phyloP scores from a whole-genome alignment of 2,888 invertebrate genomes.

The Leucophenga montana region DNA sequence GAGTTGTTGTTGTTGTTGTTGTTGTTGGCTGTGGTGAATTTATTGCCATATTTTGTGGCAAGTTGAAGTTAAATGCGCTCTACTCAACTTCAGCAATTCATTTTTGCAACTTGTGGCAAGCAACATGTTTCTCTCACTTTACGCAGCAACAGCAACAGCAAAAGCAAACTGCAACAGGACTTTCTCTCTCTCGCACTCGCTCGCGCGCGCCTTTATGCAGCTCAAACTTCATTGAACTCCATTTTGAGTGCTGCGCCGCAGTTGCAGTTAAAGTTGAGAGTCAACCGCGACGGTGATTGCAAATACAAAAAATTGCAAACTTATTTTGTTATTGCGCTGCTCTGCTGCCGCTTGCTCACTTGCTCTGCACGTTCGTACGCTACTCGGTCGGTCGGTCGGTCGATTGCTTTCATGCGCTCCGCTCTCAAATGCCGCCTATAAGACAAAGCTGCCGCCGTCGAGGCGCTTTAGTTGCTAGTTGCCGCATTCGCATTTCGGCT shows the following conservation, averaged over 20 bases:
- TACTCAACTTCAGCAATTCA: not conserved
- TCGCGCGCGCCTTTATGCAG: no score
- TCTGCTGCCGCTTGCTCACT: conserved; percentile 8
- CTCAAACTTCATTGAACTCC: not conserved
- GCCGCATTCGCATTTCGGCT: conserved; percentile 69
- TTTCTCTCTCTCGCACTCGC: conserved; percentile 7
- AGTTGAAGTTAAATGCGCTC: not conserved
- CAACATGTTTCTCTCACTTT: conserved; percentile 58
- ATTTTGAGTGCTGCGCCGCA: conserved; percentile 42
- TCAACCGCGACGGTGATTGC: not conserved
- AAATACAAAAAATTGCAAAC: conserved; percentile 18
- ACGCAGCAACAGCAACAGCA: conserved; percentile 44
- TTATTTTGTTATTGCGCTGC: conserved; percentile 5
- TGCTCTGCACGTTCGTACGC: conserved; percentile 14
- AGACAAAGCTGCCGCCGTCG: conserved; percentile 61
- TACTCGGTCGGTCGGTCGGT: conserved; percentile 5
- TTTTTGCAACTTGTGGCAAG: conserved; percentile 44
- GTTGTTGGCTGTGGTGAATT: conserved; percentile 15
- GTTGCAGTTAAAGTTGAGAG: conserved; percentile 39
- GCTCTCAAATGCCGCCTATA: conserved; percentile 50
- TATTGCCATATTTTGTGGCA: not conserved
- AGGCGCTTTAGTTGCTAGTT: conserved; percentile 54
- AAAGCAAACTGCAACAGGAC: conserved; percentile 49
- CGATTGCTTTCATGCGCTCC: not conserved
- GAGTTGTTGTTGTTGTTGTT: no score